Evolutionary conservation across 2,797 vertebrate species (phyloP), one percentile per base, ranked within the genome.

Genomic region (Malacoctenus gilli): DNA sequence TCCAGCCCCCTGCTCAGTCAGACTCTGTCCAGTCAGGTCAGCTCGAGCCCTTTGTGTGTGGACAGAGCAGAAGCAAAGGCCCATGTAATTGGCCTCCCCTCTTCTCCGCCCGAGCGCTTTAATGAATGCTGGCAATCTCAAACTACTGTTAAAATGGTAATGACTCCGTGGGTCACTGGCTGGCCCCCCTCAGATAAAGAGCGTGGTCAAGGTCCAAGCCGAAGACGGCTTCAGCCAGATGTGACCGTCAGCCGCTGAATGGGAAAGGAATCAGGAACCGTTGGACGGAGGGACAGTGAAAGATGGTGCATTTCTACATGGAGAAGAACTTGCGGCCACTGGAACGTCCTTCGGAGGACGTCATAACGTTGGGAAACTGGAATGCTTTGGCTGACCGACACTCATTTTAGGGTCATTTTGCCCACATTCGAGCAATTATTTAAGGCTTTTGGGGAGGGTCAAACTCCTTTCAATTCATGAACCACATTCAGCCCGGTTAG

Each of bases 51-150:
- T 79, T 64, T 72, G 59, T 83, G 46, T 60, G 46, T 59, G 69
- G 63, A 65, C 58, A n/a, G 54, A 59, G 62, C 58, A 54, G 71
- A 76, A 20, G 67, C 82, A 75, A 50, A 80, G 79, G 58, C 48
- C 82, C 82, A 68, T 89, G 82, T 87, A 85, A 85, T 84, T 84
- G 70, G 41, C 72, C 77, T 69, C 48, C 67, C 46, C 35, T 49
- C 52, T 39, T 70, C 59, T 56, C 60, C 21, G 64, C 61, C 44
- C 51, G 66, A 67, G 47, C 56, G n/a, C 48, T 76, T 77, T 85
- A 80, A 84, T 84, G 72, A 85, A 77, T 52, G 62, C 68, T 47
- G 79, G 75, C 77, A 59, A 71, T 85, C 75, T 75, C 48, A 57
- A 34, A 53, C 49, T 52, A 40, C 79, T 66, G 79, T 75, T 79